Evolutionary conservation across 1,140 invertebrate genomes (phyloP).

Genomic region (Drosophila bocqueti): DNA sequence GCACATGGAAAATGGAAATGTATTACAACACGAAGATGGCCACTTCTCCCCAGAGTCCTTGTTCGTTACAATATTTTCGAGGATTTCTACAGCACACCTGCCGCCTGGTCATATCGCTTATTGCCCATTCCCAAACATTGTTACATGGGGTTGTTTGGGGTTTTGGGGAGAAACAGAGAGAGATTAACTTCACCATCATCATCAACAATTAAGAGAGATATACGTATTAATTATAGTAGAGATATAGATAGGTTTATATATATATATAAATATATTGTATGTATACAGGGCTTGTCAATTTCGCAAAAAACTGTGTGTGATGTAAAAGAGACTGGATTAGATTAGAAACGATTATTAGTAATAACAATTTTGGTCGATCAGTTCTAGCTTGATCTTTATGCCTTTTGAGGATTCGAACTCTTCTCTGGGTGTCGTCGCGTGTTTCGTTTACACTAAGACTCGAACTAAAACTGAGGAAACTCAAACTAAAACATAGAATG

Average conservation of each 20-base stretch:
- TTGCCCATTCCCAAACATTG: constrained; percentile 88
- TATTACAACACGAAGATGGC: constrained; percentile 85
- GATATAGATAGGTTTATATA: constrained; percentile 53
- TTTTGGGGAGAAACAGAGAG: constrained; percentile 82
- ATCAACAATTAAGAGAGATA: constrained; percentile 82
- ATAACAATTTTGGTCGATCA: constrained; percentile 63
- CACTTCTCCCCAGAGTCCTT: constrained; percentile 85
- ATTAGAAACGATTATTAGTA: constrained; percentile 74
- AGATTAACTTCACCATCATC: constrained; percentile 85
- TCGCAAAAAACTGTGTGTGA: constrained; percentile 75
- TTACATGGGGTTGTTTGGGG: constrained; percentile 57
- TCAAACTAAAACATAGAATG: constrained; percentile 45
- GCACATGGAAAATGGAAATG: constrained; percentile 82
- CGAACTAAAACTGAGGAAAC: constrained; percentile 22
- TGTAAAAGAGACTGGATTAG: constrained; percentile 80
- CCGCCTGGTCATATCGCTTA: constrained; percentile 88
- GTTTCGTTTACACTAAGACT: constrained; percentile 29
- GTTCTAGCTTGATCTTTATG: constrained; percentile 45
- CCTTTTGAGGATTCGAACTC: constrained; percentile 42
- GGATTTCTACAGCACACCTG: constrained; percentile 86
- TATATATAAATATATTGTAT: constrained; percentile 40
- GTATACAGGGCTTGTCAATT: constrained; percentile 52
- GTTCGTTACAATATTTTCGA: constrained; percentile 83
- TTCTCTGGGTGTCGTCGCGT: constrained; percentile 49
- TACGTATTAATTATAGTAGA: constrained; percentile 61